phyloP scores from a whole-genome alignment of 2,113 vertebrate genomes.

The Spea bombifrons region DNA sequence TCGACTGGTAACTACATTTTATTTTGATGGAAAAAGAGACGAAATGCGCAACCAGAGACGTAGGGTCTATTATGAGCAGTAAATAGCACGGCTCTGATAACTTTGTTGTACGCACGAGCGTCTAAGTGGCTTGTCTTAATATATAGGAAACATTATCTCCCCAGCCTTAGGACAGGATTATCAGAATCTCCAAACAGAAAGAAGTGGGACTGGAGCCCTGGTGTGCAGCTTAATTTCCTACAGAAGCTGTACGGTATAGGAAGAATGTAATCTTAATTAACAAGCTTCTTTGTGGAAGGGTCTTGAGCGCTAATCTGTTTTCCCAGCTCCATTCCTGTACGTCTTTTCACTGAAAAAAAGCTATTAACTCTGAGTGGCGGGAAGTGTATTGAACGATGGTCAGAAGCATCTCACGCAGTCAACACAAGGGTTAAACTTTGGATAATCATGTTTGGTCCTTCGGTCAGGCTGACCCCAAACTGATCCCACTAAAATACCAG shows the following conservation, averaged over 20 bases:
- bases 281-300: neutral
- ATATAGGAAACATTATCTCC: slow-evolving; percentile 15
- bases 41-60: neutral
- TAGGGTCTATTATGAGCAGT: slow-evolving; percentile 5
- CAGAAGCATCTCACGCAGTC: too few species aligned
- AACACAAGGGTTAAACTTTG: too few species aligned
- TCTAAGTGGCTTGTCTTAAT: slow-evolving; percentile 34
- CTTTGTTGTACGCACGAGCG: neutral
- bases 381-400: too few species aligned
- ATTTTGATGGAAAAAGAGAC: slow-evolving; percentile 1
- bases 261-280: slow-evolving; percentile 26
- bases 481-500: too few species aligned
- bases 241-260: neutral
- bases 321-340: neutral
- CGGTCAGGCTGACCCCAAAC: too few species aligned
- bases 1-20: slow-evolving; percentile 7
- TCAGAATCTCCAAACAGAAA: neutral
- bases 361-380: too few species aligned
- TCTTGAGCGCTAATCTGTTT: neutral
- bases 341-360: neutral
- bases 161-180: slow-evolving; percentile 28
- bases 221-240: slow-evolving; percentile 20
- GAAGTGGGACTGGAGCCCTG: slow-evolving; percentile 3
- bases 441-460: too few species aligned
- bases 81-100: neutral